These are phyloP conservation scores for Alfaro cultratus DNA, from an alignment of 2,797 vertebrate genomes.

Conservation along the genomic window DNA sequence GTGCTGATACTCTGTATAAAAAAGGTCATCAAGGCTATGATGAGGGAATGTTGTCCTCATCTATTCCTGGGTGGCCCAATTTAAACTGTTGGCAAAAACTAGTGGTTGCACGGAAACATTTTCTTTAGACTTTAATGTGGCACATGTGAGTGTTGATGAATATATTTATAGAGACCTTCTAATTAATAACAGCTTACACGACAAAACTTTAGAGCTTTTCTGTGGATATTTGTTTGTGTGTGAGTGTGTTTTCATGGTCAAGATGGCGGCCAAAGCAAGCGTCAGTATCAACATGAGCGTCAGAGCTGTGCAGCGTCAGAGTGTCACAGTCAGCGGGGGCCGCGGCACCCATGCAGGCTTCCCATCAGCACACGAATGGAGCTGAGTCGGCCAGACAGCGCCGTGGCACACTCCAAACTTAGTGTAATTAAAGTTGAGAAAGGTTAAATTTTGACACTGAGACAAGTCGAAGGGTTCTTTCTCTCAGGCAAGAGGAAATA, in stretches of 20 bases:
- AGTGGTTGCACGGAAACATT: slow-evolving; percentile 20
- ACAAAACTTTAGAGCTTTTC: neutral
- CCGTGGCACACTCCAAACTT: slow-evolving; percentile 82
- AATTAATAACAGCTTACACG: slow-evolving; percentile 24
- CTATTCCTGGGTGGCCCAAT: slow-evolving; percentile 42
- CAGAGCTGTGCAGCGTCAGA: slow-evolving; percentile 76
- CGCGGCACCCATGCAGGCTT: slow-evolving; percentile 81
- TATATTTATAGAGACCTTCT: slow-evolving; percentile 34
- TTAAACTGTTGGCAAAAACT: slow-evolving; percentile 53
- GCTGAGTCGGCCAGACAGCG: slow-evolving; percentile 82
- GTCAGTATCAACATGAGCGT: slow-evolving; percentile 72
- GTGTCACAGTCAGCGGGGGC: slow-evolving; percentile 81
- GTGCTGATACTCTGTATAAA: neutral
- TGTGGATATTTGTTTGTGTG: slow-evolving; percentile 30
- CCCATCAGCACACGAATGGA: slow-evolving; percentile 74
- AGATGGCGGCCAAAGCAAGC: slow-evolving; percentile 64
- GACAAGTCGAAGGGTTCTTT: slow-evolving; percentile 74
- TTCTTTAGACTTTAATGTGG: slow-evolving; percentile 17
- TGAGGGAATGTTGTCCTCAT: slow-evolving; percentile 36
- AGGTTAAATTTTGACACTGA: slow-evolving; percentile 87
- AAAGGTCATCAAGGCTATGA: slow-evolving; percentile 23
- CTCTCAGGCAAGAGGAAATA: slow-evolving; percentile 76
- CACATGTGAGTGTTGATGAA: slow-evolving; percentile 18
- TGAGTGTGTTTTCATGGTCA: slow-evolving; percentile 52
- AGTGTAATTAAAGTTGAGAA: slow-evolving; percentile 88